Percentiles rank a stretch among this genome's conserved stretches.
These are phyloP conservation scores for Labrus mixtus DNA, from an alignment of 2,113 vertebrate genomes.

Conservation along the genomic window DNA sequence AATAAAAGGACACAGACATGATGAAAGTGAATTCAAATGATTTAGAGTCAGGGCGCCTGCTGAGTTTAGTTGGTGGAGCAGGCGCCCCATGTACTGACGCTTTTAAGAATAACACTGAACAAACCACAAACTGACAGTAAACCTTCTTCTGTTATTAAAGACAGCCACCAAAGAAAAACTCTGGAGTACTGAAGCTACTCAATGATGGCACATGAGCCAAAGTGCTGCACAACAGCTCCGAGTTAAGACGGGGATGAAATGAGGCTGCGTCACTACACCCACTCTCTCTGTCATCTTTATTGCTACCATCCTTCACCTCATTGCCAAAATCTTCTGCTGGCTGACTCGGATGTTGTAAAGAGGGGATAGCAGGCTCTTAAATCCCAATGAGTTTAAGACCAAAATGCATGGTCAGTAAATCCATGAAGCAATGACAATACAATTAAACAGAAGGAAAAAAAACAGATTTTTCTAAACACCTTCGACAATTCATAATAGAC, in stretches of 20 bases:
- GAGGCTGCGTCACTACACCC: slow-evolving; percentile 12
- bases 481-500: neutral
- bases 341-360: neutral
- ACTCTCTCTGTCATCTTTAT: slow-evolving; percentile 17
- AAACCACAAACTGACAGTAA: neutral
- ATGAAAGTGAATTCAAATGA: no score
- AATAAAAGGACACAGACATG: neutral
- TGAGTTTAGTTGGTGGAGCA: no score
- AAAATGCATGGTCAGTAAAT: neutral
- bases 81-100: no score
- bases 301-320: slow-evolving; percentile 16
- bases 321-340: neutral
- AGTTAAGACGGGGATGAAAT: slow-evolving; percentile 4
- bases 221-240: neutral
- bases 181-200: neutral
- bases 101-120: neutral
- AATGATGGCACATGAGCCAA: neutral
- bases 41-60: no score
- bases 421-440: slow-evolving; percentile 1
- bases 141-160: neutral
- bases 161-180: neutral
- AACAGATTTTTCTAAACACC: neutral
- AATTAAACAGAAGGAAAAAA: neutral
- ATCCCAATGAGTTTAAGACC: neutral
- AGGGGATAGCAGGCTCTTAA: neutral